Evolutionary conservation across 2,888 invertebrate genomes (phyloP), one percentile per base, ranked within the genome.

Genomic region (Drosophila paracracens): DNA sequence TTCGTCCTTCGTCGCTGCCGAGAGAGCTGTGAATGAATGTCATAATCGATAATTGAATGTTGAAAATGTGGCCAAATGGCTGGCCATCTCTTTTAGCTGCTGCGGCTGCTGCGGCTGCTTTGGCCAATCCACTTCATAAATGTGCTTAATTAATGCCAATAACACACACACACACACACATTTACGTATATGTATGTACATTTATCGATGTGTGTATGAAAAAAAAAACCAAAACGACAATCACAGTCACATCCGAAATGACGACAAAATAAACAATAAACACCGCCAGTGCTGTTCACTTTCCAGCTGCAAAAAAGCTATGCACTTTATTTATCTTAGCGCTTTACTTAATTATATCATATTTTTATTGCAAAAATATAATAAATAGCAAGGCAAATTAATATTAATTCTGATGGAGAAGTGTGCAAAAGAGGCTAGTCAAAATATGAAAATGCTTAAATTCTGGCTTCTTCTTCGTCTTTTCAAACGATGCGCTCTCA

Each of bases 1-100:
- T 90, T 90, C 54, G 79, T 76, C 67, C 61, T 53, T 54, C 27
- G 38, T 11, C 38, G 4, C 27, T 25, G 36, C 68, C 65, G 70
- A 69, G 72, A 69, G 70, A 84, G 80, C 85, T 78, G 88, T 86
- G 81, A 87, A 87, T 90, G 89, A 90, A 90, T 86, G 87, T 81
- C 82, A 90, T 87, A 87, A 87, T 87, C 87, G 90, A 87, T 87
- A 87, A 87, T 81, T 86, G 89, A 87, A 87, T 89, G 86, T 81
- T 86, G 74, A 85, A 86, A 86, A 70, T 75, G 70, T 74, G 53
- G 50, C 67, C 31, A 56, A 74, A 67, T 70, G 64, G 38, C 43
- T 31, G 52, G 10, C 35, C 36, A 50, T 77, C 66, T 62, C 66
- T 62, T 58, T 38, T 27, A 43, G 59, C 35, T 35, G 58, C 40